These are phyloP conservation scores for Nephrocerus scutellatus DNA, from an alignment of 2,888 invertebrate genomes.

Conservation along the genomic window DNA sequence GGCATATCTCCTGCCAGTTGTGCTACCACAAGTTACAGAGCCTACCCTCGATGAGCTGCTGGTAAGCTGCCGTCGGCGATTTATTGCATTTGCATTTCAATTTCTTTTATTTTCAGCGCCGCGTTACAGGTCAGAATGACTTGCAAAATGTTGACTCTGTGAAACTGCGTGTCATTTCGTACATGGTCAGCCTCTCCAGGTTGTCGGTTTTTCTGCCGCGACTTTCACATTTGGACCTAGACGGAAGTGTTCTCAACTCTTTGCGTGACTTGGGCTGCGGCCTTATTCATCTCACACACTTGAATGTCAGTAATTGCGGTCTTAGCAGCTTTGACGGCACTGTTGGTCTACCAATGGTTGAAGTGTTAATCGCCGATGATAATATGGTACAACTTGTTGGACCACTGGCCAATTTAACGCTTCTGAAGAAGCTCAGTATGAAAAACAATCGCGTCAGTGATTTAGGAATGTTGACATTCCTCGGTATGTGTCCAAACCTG, in stretches of 20 bases:
- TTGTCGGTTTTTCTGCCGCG: conserved; percentile 57
- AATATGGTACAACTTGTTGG: conserved; percentile 59
- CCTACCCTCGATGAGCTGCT: conserved; percentile 55
- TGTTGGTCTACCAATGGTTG: conserved; percentile 56
- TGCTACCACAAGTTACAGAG: conserved; percentile 50
- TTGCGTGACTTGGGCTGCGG: conserved; percentile 63
- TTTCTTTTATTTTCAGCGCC: conserved; percentile 35
- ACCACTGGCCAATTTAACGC: conserved; percentile 53
- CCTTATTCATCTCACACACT: conserved; percentile 49
- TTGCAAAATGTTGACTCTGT: conserved; percentile 52
- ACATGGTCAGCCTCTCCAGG: conserved; percentile 58
- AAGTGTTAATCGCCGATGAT: conserved; percentile 57
- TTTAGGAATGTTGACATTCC: conserved; percentile 39
- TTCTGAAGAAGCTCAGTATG: conserved; percentile 48
- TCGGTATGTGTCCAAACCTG: conserved; percentile 49
- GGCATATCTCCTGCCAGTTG: conserved; percentile 53
- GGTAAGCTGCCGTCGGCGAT: conserved; percentile 40
- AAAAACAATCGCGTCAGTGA: conserved; percentile 43
- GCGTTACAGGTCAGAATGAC: conserved; percentile 47
- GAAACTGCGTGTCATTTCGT: conserved; percentile 59
- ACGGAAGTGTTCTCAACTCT: conserved; percentile 61
- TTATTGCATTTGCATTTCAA: background rate
- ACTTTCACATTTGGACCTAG: conserved; percentile 55
- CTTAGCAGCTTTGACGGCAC: conserved; percentile 61
- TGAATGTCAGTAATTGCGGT: conserved; percentile 59